phyloP scores from a whole-genome alignment of 92 coral and sea anemone genomes.

The Epizoanthus scotinus region DNA sequence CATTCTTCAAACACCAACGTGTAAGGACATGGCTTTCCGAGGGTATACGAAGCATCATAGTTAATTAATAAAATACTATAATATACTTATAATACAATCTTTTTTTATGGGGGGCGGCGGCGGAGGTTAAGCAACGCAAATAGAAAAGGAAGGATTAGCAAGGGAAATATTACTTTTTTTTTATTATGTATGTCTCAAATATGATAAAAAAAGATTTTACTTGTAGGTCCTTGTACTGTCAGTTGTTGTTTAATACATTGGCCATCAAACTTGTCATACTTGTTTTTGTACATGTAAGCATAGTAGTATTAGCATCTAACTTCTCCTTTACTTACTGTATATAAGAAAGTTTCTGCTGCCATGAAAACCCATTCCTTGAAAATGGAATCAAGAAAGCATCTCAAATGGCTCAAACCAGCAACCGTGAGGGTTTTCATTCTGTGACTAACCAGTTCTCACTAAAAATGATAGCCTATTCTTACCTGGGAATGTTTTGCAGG shows the following conservation, averaged over 20 bases:
- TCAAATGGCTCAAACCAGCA: constrained; percentile 47
- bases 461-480: constrained; percentile 24
- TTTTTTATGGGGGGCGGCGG: not conserved
- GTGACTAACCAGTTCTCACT: constrained; percentile 24
- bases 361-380: constrained; percentile 40
- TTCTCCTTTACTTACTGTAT: constrained; percentile 30
- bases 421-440: constrained; percentile 28
- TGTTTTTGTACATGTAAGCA: too few species aligned
- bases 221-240: too few species aligned
- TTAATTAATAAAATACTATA: too few species aligned
- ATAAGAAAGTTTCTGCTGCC: constrained; percentile 50
- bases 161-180: too few species aligned
- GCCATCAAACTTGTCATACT: too few species aligned
- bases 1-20: constrained; percentile 55
- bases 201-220: too few species aligned
- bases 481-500: constrained; percentile 28
- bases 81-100: too few species aligned
- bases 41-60: too few species aligned
- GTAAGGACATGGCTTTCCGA: constrained; percentile 36
- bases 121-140: too few species aligned
- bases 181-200: too few species aligned
- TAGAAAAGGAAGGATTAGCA: too few species aligned
- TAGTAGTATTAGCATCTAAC: constrained; percentile 21
- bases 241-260: too few species aligned
- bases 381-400: constrained; percentile 52